Evolutionary conservation across 2,888 invertebrate species (phyloP).

Genomic region (Patella depressa): DNA sequence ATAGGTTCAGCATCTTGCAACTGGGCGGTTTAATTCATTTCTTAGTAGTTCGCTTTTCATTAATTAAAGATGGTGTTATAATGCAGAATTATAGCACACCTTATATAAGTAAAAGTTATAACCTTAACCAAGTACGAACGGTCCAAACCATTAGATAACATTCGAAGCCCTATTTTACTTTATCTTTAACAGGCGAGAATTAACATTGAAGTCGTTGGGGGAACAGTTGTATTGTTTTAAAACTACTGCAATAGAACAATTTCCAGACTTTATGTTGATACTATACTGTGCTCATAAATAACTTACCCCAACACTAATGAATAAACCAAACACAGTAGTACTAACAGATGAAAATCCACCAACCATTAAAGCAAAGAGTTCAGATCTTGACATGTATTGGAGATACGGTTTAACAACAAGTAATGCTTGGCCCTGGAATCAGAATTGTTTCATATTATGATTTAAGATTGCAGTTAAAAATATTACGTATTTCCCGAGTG

Average conservation of each 20-base stretch:
- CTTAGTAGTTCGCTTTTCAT: background rate
- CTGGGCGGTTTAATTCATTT: background rate
- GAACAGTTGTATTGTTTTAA: too few relatives aligned
- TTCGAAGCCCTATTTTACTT: too few relatives aligned
- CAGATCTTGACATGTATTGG: slow-evolving; percentile 28
- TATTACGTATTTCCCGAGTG: too few relatives aligned
- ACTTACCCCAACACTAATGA: slow-evolving; percentile 31
- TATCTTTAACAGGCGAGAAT: too few relatives aligned
- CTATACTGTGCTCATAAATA: background rate
- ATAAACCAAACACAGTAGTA: slow-evolving; percentile 24
- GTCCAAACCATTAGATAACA: too few relatives aligned
- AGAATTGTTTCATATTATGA: background rate
- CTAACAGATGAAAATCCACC: slow-evolving; percentile 32
- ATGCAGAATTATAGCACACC: background rate
- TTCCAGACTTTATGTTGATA: too few relatives aligned
- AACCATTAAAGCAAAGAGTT: slow-evolving; percentile 32
- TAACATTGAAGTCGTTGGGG: too few relatives aligned
- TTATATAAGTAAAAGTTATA: too few relatives aligned
- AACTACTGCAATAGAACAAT: too few relatives aligned
- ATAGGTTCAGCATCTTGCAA: too few relatives aligned
- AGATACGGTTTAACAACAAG: slow-evolving; percentile 32
- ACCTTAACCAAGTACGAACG: too few relatives aligned
- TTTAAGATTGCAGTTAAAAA: too few relatives aligned
- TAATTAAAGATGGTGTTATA: background rate
- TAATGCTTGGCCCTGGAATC: slow-evolving; percentile 27